Evolutionary conservation across 2,113 vertebrate species (phyloP), one percentile per base, ranked within the genome.

Genomic region (Tapirus terrestris): DNA sequence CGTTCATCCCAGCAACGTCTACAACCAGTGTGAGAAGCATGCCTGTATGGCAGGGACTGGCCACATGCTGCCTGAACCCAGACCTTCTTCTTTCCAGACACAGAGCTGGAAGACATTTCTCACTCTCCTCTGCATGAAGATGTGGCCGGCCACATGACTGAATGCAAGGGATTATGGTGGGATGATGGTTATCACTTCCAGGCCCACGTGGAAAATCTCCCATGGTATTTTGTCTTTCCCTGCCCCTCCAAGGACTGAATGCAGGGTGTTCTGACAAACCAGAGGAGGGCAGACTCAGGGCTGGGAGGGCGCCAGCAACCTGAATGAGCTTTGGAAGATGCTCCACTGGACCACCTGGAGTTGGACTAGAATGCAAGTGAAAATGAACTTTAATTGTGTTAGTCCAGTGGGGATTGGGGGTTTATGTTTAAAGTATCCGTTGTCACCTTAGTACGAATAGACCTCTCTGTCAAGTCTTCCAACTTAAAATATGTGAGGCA

Each of bases 61-160:
- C 1, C 10, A 8, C 21, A 21, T 13, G 29, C 21, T 43, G n/a
- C 18, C 60, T 45, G 31, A 18, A 23, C n/a, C 85, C 56, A 10
- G 25, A 72, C 6, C 1, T 17, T 43, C 67, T 72, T 39, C 25
- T 72, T 31, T 14, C 8, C 10, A 36, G 17, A 23, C 13, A 5
- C 2, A 0, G 0, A 39, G 36, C 48, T 2, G 5, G 0, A 56
- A 51, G 23, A 1, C 4, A 0, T 76, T 68, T 84, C 23, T 23
- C 61, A n/a, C 10, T 1, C 12, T 53, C 16, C n/a, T 21, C 6
- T 11, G 31, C 13, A 25, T 39, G 21, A 6, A 60, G 16, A 12
- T 23, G 21, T 70, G 51, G 39, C 29, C 16, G 51, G 39, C 29
- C 16, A 1, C 0, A 3, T 73, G 73, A 6, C 36, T 39, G 79